Percentiles rank a stretch among this genome's conserved stretches.
These are phyloP conservation scores for Tympanoctomys barrerae DNA, from an alignment of 2,797 vertebrate species.

Conservation along the genomic window DNA sequence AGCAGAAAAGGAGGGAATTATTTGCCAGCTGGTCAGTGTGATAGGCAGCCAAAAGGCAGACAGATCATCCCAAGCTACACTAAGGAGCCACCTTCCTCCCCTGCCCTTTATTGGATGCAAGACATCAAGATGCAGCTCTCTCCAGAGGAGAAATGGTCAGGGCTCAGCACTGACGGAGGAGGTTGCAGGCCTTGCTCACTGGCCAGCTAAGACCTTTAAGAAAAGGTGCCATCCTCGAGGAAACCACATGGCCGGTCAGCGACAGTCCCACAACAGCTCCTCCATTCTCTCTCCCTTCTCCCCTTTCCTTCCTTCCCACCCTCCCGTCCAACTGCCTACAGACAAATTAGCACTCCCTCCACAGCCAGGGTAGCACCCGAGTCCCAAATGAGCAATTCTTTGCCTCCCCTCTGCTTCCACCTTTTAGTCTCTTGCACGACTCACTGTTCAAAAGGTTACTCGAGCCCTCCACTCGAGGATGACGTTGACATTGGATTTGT, in stretches of 20 bases:
- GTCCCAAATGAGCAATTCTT: constrained; percentile 20
- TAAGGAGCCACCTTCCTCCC: constrained; percentile 51
- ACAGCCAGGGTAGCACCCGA: constrained; percentile 37
- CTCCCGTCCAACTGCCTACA: background rate
- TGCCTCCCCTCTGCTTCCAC: background rate
- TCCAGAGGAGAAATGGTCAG: background rate
- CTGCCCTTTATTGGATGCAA: background rate
- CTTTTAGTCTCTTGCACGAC: background rate
- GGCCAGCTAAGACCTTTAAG: background rate
- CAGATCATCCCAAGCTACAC: constrained; percentile 63
- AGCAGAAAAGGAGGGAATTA: constrained; percentile 76
- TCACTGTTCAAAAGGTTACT: background rate
- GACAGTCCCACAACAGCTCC: background rate
- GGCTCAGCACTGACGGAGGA: background rate
- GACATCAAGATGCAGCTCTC: background rate
- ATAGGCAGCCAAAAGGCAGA: constrained; percentile 75
- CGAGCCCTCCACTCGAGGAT: background rate
- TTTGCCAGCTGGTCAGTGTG: constrained; percentile 74
- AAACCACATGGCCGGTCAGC: background rate
- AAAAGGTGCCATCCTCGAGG: constrained; percentile 7
- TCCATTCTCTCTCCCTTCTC: background rate
- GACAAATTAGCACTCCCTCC: constrained; percentile 55
- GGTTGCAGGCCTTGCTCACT: background rate
- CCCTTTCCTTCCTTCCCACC: background rate
- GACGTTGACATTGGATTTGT: background rate